Evolutionary conservation across 2,113 vertebrate genomes (phyloP).

Genomic region (Lepus timidus): DNA sequence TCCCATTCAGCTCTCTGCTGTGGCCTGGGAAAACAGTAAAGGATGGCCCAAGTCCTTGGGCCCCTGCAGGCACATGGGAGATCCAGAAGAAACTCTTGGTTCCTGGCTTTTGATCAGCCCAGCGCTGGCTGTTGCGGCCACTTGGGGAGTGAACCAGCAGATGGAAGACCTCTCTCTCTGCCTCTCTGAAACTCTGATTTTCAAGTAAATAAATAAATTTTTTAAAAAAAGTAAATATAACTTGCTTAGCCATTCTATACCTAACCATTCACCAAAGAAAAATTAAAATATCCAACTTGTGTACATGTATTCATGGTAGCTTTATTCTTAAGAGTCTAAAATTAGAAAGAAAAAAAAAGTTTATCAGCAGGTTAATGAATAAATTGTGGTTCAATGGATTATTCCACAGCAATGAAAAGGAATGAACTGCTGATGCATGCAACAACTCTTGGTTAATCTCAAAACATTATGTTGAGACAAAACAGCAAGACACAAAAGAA

Average conservation of each 20-base stretch:
- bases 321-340: constrained; percentile 3
- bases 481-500: constrained; percentile 6
- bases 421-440: background rate
- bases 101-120: too few relatives aligned
- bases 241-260: constrained; percentile 31
- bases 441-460: background rate
- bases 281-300: constrained; percentile 19
- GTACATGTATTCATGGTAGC: background rate
- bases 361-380: background rate
- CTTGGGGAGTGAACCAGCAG: too few relatives aligned
- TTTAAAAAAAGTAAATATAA: background rate
- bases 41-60: too few relatives aligned
- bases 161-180: too few relatives aligned
- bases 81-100: too few relatives aligned
- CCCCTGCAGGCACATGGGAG: too few relatives aligned
- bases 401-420: background rate
- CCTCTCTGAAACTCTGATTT: too few relatives aligned
- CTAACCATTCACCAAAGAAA: constrained; percentile 43
- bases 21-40: too few relatives aligned
- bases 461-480: background rate
- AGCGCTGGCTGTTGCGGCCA: too few relatives aligned
- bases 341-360: background rate
- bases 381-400: background rate
- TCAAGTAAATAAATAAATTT: too few relatives aligned
- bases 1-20: too few relatives aligned